Conservation (phyloP, 2,888 invertebrate species). For the Sesia apiformis region DNA sequence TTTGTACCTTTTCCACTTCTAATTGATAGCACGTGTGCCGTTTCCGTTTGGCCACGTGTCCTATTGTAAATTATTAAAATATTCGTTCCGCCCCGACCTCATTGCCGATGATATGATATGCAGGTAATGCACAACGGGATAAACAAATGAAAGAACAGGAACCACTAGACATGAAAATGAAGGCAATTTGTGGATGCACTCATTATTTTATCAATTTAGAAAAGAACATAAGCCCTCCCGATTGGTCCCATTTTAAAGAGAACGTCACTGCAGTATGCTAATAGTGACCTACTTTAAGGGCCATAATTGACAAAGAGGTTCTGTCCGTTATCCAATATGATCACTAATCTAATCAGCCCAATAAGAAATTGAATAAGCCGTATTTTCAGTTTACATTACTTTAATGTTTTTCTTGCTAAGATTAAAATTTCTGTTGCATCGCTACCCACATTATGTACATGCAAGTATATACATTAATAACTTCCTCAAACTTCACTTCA, state of each 20-base stretch:
- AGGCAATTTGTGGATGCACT: slow-evolving; percentile 26
- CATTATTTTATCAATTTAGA: neutral
- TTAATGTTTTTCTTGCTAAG: too few species aligned
- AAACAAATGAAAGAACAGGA: slow-evolving; percentile 33
- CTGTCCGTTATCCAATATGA: too few species aligned
- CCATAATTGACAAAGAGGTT: too few species aligned
- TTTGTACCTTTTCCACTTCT: slow-evolving; percentile 46
- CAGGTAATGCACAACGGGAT: slow-evolving; percentile 20
- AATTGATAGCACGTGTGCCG: slow-evolving; percentile 69
- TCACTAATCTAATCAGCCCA: too few species aligned
- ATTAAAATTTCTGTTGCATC: too few species aligned
- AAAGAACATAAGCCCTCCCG: too few species aligned
- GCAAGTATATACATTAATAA: slow-evolving; percentile 25
- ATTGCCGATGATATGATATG: slow-evolving; percentile 29
- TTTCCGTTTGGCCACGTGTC: slow-evolving; percentile 66
- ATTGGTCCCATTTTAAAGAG: neutral
- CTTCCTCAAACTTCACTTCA: slow-evolving; percentile 44
- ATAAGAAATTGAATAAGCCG: too few species aligned
- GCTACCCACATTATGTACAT: neutral
- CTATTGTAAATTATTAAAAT: slow-evolving; percentile 53
- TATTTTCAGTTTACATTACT: too few species aligned
- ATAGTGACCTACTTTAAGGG: neutral
- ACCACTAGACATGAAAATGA: slow-evolving; percentile 42
- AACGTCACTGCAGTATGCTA: neutral
- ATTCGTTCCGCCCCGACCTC: slow-evolving; percentile 46